Percentiles rank a stretch among this genome's conserved stretches.
Conservation (phyloP, 2,888 invertebrate genomes). For the Rhagonycha lutea region DNA sequence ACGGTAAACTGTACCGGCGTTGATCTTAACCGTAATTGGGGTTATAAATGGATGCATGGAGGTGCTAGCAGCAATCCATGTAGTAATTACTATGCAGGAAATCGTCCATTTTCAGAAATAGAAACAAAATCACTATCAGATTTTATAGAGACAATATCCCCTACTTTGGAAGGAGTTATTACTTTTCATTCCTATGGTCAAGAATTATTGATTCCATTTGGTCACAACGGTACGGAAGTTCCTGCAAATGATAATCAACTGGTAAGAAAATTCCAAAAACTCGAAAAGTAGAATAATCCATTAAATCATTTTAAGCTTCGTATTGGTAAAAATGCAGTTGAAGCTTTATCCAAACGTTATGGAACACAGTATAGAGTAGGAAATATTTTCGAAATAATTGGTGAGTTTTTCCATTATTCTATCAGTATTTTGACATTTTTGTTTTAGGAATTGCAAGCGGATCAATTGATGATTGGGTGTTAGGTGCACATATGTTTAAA, state of each 20-base stretch:
- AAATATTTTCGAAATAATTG: background rate
- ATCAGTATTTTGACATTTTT: background rate
- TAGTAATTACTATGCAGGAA: constrained; percentile 68
- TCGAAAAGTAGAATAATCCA: background rate
- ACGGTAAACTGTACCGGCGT: constrained; percentile 70
- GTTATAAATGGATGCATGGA: background rate
- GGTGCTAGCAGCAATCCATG: constrained; percentile 65
- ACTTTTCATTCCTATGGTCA: constrained; percentile 78
- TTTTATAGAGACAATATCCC: constrained; percentile 57
- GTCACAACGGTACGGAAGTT: constrained; percentile 61
- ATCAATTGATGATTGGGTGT: constrained; percentile 72
- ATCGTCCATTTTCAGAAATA: constrained; percentile 70
- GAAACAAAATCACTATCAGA: constrained; percentile 62
- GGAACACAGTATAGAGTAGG: constrained; percentile 45
- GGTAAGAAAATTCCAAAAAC: constrained; percentile 49
- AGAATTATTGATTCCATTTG: constrained; percentile 70
- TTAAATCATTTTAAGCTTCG: background rate
- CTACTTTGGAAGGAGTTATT: constrained; percentile 64
- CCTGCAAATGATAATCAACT: constrained; percentile 64
- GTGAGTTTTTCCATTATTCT: background rate
- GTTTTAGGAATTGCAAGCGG: constrained; percentile 65
- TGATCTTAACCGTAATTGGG: constrained; percentile 39
- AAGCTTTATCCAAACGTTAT: constrained; percentile 47
- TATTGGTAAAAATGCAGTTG: constrained; percentile 23
- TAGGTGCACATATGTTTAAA: constrained; percentile 61